These are phyloP conservation scores for Centroberyx gerrardi DNA, from an alignment of 2,797 vertebrate genomes.

Conservation along the genomic window DNA sequence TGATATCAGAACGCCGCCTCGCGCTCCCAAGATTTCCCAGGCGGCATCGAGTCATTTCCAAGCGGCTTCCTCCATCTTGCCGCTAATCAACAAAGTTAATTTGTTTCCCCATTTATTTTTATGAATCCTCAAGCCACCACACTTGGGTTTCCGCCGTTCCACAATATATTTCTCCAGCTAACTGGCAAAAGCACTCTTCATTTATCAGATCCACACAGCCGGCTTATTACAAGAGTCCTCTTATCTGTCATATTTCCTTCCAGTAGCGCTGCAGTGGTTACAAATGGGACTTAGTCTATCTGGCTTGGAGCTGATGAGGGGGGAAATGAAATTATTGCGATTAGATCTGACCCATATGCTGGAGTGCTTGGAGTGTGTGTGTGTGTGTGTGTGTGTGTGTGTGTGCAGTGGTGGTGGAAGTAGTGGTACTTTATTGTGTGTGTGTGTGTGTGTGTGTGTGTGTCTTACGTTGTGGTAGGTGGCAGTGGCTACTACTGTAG, in stretches of 20 bases:
- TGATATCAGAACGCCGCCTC: constrained; percentile 51
- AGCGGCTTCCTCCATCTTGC: constrained; percentile 70
- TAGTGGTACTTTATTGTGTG: constrained; percentile 54
- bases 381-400: constrained; percentile 35
- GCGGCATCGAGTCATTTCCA: constrained; percentile 70
- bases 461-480: constrained; percentile 57
- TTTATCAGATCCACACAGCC: constrained; percentile 83
- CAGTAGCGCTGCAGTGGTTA: constrained; percentile 78
- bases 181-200: constrained; percentile 78
- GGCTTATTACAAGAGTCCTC: constrained; percentile 82
- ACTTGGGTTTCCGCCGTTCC: constrained; percentile 52
- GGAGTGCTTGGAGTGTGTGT: constrained; percentile 69
- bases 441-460: constrained; percentile 20
- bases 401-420: constrained; percentile 52
- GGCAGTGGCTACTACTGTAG: constrained; percentile 54
- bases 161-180: constrained; percentile 75
- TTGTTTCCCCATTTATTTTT: constrained; percentile 76
- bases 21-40: constrained; percentile 72
- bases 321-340: constrained; percentile 85
- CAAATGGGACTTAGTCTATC: constrained; percentile 84
- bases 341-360: constrained; percentile 85
- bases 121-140: constrained; percentile 69
- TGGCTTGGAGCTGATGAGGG: constrained; percentile 81
- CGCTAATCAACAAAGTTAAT: constrained; percentile 83
- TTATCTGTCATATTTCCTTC: constrained; percentile 84